Conservation (phyloP, 2,888 invertebrate genomes). For the Drosophila percnosoma region DNA sequence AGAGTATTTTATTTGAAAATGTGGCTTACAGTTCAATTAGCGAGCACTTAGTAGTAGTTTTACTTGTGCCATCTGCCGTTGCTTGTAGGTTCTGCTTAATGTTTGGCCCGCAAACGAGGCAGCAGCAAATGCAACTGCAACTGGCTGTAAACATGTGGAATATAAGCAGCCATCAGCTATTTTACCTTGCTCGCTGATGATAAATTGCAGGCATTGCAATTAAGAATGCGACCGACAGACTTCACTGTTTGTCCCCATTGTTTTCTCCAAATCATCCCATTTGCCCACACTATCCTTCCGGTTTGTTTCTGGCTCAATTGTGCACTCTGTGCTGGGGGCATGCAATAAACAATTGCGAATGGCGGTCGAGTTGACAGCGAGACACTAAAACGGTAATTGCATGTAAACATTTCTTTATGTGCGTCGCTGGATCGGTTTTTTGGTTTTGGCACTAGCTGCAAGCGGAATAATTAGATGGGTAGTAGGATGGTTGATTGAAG, state of each 20-base stretch:
- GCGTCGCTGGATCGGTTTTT: constrained; percentile 21
- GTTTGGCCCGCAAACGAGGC: constrained; percentile 21
- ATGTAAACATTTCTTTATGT: constrained; percentile 69
- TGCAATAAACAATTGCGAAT: constrained; percentile 70
- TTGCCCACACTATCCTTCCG: neutral
- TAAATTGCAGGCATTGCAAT: constrained; percentile 72
- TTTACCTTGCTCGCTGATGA: constrained; percentile 65
- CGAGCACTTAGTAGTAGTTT: constrained; percentile 46
- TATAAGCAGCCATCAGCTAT: constrained; percentile 48
- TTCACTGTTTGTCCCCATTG: constrained; percentile 6
- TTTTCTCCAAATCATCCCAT: neutral
- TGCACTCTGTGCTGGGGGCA: constrained; percentile 25
- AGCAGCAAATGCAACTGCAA: constrained; percentile 9
- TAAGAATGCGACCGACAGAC: constrained; percentile 54
- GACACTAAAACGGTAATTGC: constrained; percentile 75
- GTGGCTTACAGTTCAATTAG: constrained; percentile 46
- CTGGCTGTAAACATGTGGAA: constrained; percentile 53
- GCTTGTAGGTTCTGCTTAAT: constrained; percentile 35
- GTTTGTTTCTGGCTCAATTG: constrained; percentile 6
- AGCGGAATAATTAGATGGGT: constrained; percentile 42
- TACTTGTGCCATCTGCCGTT: constrained; percentile 12
- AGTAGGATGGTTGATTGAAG: constrained; percentile 21
- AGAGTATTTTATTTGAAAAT: neutral
- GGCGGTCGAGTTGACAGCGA: constrained; percentile 69
- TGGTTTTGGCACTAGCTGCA: constrained; percentile 5